A percentile compares a stretch with the other conserved stretches of the same genome.
phyloP scores from a whole-genome alignment of 2,113 vertebrate species.

The Hassar affinis region DNA sequence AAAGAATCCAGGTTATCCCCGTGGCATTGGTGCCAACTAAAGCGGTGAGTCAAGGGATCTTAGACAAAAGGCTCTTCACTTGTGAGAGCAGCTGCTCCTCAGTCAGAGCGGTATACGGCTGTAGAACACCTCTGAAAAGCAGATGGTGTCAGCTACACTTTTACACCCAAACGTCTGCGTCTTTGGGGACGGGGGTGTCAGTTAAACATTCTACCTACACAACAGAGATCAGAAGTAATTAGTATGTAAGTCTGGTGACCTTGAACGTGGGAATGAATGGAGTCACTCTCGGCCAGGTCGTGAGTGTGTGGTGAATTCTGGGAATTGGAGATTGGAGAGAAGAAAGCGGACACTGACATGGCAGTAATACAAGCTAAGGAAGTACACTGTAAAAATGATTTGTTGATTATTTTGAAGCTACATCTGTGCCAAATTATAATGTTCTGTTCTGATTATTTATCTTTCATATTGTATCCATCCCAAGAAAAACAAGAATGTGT shows the following conservation, averaged over 20 bases:
- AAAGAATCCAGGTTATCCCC: slow-evolving; percentile 6
- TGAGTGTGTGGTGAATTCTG: background rate
- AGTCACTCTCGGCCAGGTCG: background rate
- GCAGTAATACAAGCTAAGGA: background rate
- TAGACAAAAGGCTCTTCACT: slow-evolving; percentile 35
- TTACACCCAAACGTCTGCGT: background rate
- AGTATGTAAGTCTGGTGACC: background rate
- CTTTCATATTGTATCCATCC: no score
- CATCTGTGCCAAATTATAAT: no score
- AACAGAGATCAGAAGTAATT: background rate
- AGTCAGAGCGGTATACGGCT: background rate
- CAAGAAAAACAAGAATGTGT: no score
- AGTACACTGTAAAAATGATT: no score
- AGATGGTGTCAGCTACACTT: background rate
- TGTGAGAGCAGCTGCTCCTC: slow-evolving; percentile 12
- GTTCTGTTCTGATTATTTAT: no score
- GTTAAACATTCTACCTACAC: background rate
- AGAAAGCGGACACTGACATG: background rate
- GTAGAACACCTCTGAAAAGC: background rate
- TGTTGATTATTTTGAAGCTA: no score
- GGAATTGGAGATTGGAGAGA: background rate
- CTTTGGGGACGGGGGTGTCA: background rate
- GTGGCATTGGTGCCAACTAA: slow-evolving; percentile 6
- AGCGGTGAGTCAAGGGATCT: slow-evolving; percentile 41
- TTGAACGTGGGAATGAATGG: background rate